phyloP scores from a whole-genome alignment of 2,797 vertebrate genomes.

The Mergus octosetaceus region DNA sequence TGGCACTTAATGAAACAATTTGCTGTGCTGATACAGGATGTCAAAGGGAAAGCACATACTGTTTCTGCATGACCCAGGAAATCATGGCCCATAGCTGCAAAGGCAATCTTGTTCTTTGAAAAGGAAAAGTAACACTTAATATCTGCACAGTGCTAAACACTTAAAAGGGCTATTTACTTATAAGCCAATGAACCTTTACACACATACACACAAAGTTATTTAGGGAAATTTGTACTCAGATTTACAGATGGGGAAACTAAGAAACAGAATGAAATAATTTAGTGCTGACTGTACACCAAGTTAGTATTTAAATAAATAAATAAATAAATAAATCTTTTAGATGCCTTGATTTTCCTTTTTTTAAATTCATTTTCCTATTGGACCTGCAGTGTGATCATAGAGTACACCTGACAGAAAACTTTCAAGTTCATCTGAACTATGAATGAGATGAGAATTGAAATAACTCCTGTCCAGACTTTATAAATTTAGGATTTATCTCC shows the following conservation, averaged over 20 bases:
- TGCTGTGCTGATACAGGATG: background rate
- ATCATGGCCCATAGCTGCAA: background rate
- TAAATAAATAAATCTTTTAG: background rate
- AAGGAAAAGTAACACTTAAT: background rate
- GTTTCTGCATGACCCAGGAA: background rate
- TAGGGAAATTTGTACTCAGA: background rate
- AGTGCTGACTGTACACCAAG: background rate
- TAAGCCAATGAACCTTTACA: background rate
- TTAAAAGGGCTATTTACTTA: background rate
- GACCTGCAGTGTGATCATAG: background rate
- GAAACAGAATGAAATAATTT: background rate
- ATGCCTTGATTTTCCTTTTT: background rate
- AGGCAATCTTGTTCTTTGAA: background rate
- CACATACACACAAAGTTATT: background rate
- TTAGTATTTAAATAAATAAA: background rate
- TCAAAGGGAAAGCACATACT: background rate
- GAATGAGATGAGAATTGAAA: background rate
- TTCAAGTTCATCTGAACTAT: background rate
- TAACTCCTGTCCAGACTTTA: background rate
- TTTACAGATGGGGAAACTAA: background rate
- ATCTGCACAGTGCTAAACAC: background rate
- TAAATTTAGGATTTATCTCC: background rate
- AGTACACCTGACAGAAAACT: background rate
- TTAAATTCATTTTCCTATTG: background rate
- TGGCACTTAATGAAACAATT: conserved; percentile 41